Evolutionary conservation across 2,113 vertebrate species (phyloP), one percentile per base, ranked within the genome.

Genomic region (rabbit (Oryctolagus cuniculus)): DNA sequence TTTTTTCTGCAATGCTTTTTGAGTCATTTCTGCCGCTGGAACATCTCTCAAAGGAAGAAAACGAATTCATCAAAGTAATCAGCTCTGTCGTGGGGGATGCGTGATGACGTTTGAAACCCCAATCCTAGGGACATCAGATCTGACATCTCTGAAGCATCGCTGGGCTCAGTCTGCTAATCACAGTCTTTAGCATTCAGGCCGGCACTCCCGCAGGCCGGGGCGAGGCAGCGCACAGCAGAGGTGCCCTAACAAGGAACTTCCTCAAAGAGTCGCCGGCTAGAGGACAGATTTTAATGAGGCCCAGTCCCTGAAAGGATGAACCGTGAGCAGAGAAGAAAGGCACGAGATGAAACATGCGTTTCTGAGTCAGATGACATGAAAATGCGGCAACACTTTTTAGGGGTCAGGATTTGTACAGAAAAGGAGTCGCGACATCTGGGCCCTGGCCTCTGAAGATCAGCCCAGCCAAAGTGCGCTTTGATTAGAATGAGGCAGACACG

Each of bases 21-120:
- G 96, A 97, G 97, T 95, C 93, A 74, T 96, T 97, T 98, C 95
- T 98, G 97, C 96, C 98, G 98, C 94, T 97, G 95, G 98, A 98
- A 95, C 97, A 98, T 94, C 97, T 98, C 98, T 98, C 98, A 95
- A 97, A 98, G 97, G 98, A 98, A 98, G 97, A 95, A 98, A 98
- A 98, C 97, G 98, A 98, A 98, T 98, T 98, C 98, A 98, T 97
- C 96, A 93, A 0, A 94, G 92, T 98, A 98, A 98, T 97, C 96
- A 98, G 96, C 96, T 97, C 97, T 98, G 97, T 97, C 97, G 97
- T 89, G 97, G 97, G 96, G 97, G 98, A 98, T 89, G 63, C 96
- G 97, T 97, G 98, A 95, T 96, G 98, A 98, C 98, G 98, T 98
- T 98, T 97, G 98, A 98, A 98, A 98, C 98, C 98, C 96, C 84